phyloP scores from a whole-genome alignment of 2,797 vertebrate species.

The Aviceda leuphotes region DNA sequence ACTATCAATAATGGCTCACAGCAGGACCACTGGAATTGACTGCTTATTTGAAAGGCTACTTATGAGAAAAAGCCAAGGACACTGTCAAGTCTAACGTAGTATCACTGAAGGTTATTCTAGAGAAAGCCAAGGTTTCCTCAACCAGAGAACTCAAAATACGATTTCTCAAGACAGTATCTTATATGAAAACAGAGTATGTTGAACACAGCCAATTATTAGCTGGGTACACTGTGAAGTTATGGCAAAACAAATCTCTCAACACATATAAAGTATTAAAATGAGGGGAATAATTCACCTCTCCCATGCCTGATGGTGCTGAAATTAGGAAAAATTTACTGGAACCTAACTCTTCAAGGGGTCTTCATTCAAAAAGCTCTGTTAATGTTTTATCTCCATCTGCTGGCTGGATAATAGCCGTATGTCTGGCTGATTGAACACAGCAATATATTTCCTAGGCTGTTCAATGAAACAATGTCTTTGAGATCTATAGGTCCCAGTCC shows the following conservation, averaged over 20 bases:
- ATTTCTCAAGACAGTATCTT: background rate
- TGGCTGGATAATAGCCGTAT: background rate
- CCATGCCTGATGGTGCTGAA: background rate
- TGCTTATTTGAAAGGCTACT: background rate
- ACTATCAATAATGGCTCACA: background rate
- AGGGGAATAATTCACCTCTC: background rate
- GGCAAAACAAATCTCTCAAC: background rate
- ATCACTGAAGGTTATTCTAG: background rate
- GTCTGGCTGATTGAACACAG: background rate
- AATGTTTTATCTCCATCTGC: constrained; percentile 41
- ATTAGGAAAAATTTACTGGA: background rate
- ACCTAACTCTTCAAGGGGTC: background rate
- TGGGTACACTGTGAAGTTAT: background rate
- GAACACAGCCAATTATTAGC: background rate
- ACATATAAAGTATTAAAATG: background rate
- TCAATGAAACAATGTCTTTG: background rate
- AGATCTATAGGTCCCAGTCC: background rate
- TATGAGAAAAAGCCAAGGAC: background rate
- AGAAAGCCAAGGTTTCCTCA: background rate
- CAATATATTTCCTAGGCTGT: background rate
- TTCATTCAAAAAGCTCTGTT: background rate
- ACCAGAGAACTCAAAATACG: background rate
- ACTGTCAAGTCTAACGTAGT: accelerated
- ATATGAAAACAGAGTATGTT: background rate
- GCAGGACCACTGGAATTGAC: background rate